Evolutionary conservation across 2,888 invertebrate genomes (phyloP).

Genomic region (Zaprionus lineosus): DNA sequence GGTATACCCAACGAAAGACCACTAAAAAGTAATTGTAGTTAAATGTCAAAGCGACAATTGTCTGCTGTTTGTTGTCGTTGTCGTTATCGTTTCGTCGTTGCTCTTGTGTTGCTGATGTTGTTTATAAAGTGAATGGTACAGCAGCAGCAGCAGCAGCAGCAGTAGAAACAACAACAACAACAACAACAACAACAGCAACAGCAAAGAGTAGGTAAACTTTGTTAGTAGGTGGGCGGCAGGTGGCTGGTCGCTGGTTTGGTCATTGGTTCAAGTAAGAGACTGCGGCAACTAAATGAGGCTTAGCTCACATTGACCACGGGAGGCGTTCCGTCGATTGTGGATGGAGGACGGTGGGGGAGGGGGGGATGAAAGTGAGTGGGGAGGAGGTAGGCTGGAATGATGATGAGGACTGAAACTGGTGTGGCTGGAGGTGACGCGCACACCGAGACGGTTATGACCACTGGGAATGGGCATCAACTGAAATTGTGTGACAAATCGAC

Average conservation of each 20-base stretch:
- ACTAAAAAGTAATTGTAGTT: conserved; percentile 76
- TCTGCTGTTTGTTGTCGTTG: conserved; percentile 30
- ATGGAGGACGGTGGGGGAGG: conserved; percentile 33
- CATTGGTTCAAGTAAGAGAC: conserved; percentile 63
- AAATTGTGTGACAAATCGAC: conserved; percentile 61
- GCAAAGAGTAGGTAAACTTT: background rate
- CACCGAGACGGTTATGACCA: too few relatives aligned
- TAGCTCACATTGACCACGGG: conserved; percentile 57
- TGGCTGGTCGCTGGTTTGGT: conserved; percentile 24
- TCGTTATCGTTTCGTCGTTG: conserved; percentile 31
- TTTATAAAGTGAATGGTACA: conserved; percentile 68
- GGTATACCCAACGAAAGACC: conserved; percentile 50
- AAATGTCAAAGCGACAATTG: conserved; percentile 78
- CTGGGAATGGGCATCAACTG: conserved; percentile 29
- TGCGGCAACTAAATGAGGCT: conserved; percentile 70
- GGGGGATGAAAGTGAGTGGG: background rate
- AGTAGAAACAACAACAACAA: conserved; percentile 31
- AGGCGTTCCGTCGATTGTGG: too few relatives aligned
- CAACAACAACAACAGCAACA: conserved; percentile 12
- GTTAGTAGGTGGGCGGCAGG: conserved; percentile 26
- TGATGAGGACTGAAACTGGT: too few relatives aligned
- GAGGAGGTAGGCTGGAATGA: too few relatives aligned
- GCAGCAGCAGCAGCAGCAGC: too few relatives aligned
- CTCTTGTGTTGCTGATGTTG: conserved; percentile 35
- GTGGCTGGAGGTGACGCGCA: background rate